phyloP scores from a whole-genome alignment of 2,113 vertebrate genomes.

The Xyliphius kryptos region DNA sequence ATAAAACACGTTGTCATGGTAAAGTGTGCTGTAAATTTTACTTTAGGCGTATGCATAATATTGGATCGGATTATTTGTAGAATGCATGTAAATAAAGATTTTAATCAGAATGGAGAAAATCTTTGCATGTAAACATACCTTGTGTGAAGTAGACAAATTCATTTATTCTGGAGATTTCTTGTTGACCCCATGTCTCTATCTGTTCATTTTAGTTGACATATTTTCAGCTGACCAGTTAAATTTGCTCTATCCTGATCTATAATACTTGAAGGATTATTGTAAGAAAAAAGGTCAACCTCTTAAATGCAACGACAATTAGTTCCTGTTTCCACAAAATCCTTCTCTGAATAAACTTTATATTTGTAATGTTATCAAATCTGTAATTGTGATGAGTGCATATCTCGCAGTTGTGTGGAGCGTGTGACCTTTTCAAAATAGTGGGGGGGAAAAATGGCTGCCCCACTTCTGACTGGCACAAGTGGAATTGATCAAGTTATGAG shows the following conservation, averaged over 20 bases:
- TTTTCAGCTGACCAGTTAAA: constrained; percentile 9
- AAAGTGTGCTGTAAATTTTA: too few species aligned
- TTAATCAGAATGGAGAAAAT: too few species aligned
- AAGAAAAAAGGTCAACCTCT: constrained; percentile 21
- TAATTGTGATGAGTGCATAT: constrained; percentile 1
- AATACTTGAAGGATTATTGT: constrained; percentile 41
- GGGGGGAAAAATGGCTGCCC: too few species aligned
- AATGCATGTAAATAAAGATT: too few species aligned
- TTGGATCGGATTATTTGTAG: too few species aligned
- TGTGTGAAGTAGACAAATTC: too few species aligned
- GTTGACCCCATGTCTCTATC: constrained; percentile 17
- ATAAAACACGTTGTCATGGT: too few species aligned
- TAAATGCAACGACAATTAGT: constrained; percentile 21
- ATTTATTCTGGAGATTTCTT: too few species aligned
- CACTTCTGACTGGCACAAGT: too few species aligned
- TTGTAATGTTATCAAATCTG: constrained; percentile 13
- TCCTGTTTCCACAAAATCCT: constrained; percentile 30
- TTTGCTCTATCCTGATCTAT: constrained; percentile 13
- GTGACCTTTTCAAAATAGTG: constrained; percentile 18
- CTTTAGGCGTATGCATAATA: too few species aligned
- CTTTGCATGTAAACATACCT: too few species aligned
- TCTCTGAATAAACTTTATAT: constrained; percentile 49
- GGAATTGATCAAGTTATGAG: not conserved
- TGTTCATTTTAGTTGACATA: constrained; percentile 13
- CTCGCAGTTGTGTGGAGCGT: not conserved